Conservation (phyloP, 2,888 invertebrate genomes). For the Chydorus sphaericus region DNA sequence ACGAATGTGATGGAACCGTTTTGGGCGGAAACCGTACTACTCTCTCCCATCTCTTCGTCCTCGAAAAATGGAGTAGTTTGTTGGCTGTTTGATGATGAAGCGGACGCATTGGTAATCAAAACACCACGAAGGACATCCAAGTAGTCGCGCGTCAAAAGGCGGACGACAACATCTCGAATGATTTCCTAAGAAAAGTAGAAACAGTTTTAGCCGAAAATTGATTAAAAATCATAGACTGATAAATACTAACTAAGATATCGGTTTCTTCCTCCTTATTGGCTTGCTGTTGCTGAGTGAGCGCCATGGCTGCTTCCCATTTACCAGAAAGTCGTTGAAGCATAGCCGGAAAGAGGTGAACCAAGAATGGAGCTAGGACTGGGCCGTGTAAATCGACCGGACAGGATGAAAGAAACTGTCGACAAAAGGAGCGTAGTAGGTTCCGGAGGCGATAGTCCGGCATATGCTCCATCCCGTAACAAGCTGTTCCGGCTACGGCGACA, state of each 20-base stretch:
- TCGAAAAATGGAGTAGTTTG: constrained; percentile 34
- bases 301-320: constrained; percentile 27
- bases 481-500: constrained; percentile 52
- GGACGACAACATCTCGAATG: constrained; percentile 67
- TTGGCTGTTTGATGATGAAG: constrained; percentile 32
- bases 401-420: constrained; percentile 69
- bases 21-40: constrained; percentile 48
- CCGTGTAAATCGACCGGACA: constrained; percentile 71
- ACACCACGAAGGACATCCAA: constrained; percentile 65
- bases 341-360: constrained; percentile 60
- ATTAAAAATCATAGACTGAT: no score
- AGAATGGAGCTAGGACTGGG: constrained; percentile 58
- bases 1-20: constrained; percentile 35
- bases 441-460: constrained; percentile 76
- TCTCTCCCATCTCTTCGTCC: constrained; percentile 27
- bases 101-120: constrained; percentile 40
- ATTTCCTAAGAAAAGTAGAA: constrained; percentile 50
- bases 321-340: constrained; percentile 25
- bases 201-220: no score
- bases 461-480: constrained; percentile 49
- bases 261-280: constrained; percentile 19
- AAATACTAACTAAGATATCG: no score
- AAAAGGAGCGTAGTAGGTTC: constrained; percentile 64
- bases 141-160: constrained; percentile 74
- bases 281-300: constrained; percentile 17